Evolutionary conservation across 2,797 vertebrate genomes (phyloP), one percentile per base, ranked within the genome.

Genomic region (Caiman crocodilus): DNA sequence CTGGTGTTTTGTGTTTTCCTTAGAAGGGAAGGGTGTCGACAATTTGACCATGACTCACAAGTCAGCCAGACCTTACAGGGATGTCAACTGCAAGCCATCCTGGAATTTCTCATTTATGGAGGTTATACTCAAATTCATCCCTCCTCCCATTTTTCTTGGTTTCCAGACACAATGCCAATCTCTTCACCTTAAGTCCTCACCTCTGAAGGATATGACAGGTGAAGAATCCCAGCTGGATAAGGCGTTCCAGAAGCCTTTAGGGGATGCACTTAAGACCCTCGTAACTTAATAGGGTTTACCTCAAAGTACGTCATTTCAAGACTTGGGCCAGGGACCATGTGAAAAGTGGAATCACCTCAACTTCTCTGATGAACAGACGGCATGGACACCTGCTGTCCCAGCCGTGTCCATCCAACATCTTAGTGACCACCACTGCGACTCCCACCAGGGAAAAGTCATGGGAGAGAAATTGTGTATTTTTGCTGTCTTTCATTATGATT

Each of bases 391-490:
- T 88, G 92, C 94, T 85, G 84, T 95, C 93, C 88, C 87, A 58
- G 79, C 3, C 67, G 91, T 5, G 87, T 86, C 83, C 95, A 26
- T 1, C 69, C 90, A 94, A 95, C 93, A 90, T 50, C 90, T 90
- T 90, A 88, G 87, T 88, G 77, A 95, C 93, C 96, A 93, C 91
- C 91, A 87, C 92, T 95, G 93, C 94, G 95, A 96, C 88, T 95
- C 96, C 96, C 96, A 96, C 96, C 91, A 95, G 90, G 96, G 95
- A 90, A 95, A 95, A 84, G 91, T 92, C 95, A 94, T 96, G 94
- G 95, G 94, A 96, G 94, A 92, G 92, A 96, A 95, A 92, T 87
- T 85, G 83, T 4, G 42, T 96, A 96, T 96, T 96, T 97, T 97
- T 97, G 96, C 94, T 89, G 65, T 1, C 89, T 90, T 93, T 30